Percentiles rank a stretch among this genome's conserved stretches.
Conservation (phyloP, 2,888 invertebrate genomes). For the Cataglyphis albicans region DNA sequence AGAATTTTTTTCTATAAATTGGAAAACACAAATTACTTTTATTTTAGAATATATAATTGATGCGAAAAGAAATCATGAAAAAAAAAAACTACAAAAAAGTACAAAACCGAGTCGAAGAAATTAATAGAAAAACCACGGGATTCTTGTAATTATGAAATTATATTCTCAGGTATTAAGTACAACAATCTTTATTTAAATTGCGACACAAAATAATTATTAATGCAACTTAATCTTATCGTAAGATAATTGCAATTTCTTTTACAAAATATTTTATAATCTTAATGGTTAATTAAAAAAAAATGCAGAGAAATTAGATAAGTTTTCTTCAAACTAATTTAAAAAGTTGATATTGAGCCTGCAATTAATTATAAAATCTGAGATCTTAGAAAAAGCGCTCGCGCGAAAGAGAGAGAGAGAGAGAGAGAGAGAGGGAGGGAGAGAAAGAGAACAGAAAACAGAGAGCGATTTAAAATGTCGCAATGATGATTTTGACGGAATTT, state of each 20-base stretch:
- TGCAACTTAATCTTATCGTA: neutral
- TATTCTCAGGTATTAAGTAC: neutral
- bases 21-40: neutral
- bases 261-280: neutral
- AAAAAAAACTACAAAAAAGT: neutral
- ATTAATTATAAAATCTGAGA: constrained; percentile 14
- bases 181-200: neutral
- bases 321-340: neutral
- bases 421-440: too few species aligned
- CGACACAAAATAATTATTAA: neutral
- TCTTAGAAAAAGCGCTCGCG: neutral
- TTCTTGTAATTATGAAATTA: constrained; percentile 4
- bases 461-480: neutral
- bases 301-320: neutral
- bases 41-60: constrained; percentile 5
- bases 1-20: neutral
- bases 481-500: constrained; percentile 14
- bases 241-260: neutral
- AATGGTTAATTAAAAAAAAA: neutral
- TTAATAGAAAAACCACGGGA: neutral
- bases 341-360: neutral
- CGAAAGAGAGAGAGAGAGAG: too few species aligned
- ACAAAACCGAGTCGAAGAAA: neutral
- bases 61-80: neutral
- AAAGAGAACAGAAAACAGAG: too few species aligned